Conservation (phyloP, 1,140 invertebrate genomes). For the honey bee (Apis mellifera) region Amel_HAv3.1 CM009932.2:13635501-13636000, state of each 20-base stretch:
- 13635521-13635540: background rate
- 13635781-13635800: background rate
- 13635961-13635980: conserved; percentile 28
- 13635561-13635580: background rate
- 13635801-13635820: background rate
- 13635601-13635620: background rate
- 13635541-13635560: too few relatives aligned
- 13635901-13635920: background rate
- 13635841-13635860: conserved; percentile 8
- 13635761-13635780: background rate
- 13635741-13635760: background rate
- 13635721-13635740: background rate
- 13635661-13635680: too few relatives aligned
- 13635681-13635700: background rate
- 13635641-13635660: background rate
- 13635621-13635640: background rate
- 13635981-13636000: background rate
- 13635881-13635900: background rate
- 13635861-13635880: background rate
- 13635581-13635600: background rate
- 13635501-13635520: background rate
- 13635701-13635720: too few relatives aligned
- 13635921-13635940: background rate
- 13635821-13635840: background rate
- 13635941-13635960: conserved; percentile 35